Evolutionary conservation across 92 coral and sea anemone genomes (phyloP).

Genomic region (Bergia puertoricense): DNA sequence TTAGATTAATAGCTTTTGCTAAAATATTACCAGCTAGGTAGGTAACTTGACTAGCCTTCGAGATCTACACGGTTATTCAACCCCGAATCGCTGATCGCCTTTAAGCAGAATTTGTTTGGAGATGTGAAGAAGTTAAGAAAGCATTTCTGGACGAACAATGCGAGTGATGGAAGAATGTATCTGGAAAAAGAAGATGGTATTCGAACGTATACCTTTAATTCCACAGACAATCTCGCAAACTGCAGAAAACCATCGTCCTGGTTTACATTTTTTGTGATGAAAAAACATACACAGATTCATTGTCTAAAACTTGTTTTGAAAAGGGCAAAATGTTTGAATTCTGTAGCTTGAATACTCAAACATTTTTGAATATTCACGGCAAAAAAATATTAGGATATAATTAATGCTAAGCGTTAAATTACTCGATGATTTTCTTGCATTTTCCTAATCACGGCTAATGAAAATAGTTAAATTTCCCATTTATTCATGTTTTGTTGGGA

Average conservation of each 20-base stretch:
- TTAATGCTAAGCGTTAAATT: not conserved
- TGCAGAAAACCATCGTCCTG: not conserved
- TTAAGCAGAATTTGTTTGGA: no score
- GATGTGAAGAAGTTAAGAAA: no score
- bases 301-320: not conserved
- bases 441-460: not conserved
- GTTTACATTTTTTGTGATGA: not conserved
- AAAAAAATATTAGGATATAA: not conserved
- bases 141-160: no score
- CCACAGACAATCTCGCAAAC: not conserved
- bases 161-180: no score
- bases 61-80: no score
- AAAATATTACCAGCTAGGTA: no score
- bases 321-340: not conserved
- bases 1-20: no score
- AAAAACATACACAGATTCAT: not conserved
- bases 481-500: not conserved
- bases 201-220: no score
- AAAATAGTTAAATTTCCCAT: not conserved
- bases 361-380: not conserved
- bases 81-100: no score
- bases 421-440: not conserved
- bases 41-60: no score
- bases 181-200: no score
- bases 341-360: not conserved